These are phyloP conservation scores for Neria commutata DNA, from an alignment of 2,888 invertebrate species.

Conservation along the genomic window DNA sequence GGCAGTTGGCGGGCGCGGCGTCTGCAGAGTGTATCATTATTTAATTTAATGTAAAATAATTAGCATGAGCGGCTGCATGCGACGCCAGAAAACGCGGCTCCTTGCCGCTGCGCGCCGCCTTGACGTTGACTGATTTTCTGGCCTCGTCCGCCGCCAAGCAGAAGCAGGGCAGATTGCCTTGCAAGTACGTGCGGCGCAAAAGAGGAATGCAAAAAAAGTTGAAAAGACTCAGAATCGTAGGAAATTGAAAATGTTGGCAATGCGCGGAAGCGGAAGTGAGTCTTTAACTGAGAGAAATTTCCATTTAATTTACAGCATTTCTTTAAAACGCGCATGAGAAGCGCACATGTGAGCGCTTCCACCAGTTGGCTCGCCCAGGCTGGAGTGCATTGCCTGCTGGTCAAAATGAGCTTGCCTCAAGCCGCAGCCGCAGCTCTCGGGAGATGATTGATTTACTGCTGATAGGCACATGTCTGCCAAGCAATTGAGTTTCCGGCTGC, in stretches of 20 bases:
- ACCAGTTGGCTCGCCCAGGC: no score
- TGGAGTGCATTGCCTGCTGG: no score
- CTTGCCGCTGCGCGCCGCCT: not conserved
- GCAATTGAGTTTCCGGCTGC: not conserved
- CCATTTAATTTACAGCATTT: no score
- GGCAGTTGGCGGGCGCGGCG: no score
- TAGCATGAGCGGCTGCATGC: constrained; percentile 42
- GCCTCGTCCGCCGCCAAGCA: not conserved
- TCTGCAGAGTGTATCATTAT: constrained; percentile 60
- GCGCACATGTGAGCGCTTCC: no score
- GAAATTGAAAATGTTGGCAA: not conserved
- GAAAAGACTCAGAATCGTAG: not conserved
- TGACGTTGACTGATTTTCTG: constrained; percentile 42
- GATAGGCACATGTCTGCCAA: not conserved
- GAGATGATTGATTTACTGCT: constrained; percentile 1
- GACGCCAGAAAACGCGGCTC: constrained; percentile 8
- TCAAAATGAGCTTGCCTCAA: no score
- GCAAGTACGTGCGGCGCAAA: no score
- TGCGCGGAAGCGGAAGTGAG: constrained; percentile 30
- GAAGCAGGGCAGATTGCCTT: constrained; percentile 11
- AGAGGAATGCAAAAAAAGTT: not conserved
- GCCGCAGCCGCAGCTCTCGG: not conserved
- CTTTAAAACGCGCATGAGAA: not conserved
- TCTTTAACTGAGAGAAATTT: constrained; percentile 26
- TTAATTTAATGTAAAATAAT: constrained; percentile 64